These are phyloP conservation scores for Oncorhynchus mykiss DNA, from an alignment of 2,113 vertebrate genomes.

Conservation along the genomic window DNA sequence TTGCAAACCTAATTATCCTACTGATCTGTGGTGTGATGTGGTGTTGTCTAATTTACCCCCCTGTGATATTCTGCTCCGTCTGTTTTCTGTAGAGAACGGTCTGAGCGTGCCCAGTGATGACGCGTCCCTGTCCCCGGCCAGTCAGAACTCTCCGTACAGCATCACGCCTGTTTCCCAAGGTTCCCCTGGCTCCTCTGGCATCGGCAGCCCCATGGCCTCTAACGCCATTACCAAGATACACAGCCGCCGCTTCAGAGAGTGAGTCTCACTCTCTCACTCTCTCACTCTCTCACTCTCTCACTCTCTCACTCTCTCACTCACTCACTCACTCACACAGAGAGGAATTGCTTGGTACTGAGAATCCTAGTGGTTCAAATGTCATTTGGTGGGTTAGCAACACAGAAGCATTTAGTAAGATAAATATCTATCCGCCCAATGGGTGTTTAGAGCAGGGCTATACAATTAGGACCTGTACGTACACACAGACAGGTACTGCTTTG, in stretches of 20 bases:
- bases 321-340: slow-evolving; percentile 9
- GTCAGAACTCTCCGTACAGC: slow-evolving; percentile 97
- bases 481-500: slow-evolving; percentile 64
- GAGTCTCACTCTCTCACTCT: slow-evolving; percentile 57
- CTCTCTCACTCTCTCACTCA: slow-evolving; percentile 10
- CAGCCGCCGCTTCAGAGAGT: slow-evolving; percentile 98
- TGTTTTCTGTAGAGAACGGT: slow-evolving; percentile 71
- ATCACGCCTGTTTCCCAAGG: slow-evolving; percentile 98
- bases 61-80: slow-evolving; percentile 2
- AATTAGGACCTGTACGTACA: slow-evolving; percentile 61
- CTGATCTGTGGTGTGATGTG: too few species aligned
- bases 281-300: slow-evolving; percentile 10
- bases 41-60: not conserved
- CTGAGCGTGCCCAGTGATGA: slow-evolving; percentile 94
- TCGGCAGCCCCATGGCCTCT: slow-evolving; percentile 96
- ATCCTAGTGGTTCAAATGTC: slow-evolving; percentile 23
- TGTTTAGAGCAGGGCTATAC: slow-evolving; percentile 57
- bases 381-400: slow-evolving; percentile 10
- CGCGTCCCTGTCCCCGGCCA: slow-evolving; percentile 92
- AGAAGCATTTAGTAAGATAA: slow-evolving; percentile 33
- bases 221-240: slow-evolving; percentile 98
- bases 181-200: slow-evolving; percentile 93
- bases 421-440: slow-evolving; percentile 45
- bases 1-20: not conserved
- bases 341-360: slow-evolving; percentile 14